Evolutionary conservation across 2,797 vertebrate genomes (phyloP), one percentile per base, ranked within the genome.

Genomic region (Amniataba percoides): DNA sequence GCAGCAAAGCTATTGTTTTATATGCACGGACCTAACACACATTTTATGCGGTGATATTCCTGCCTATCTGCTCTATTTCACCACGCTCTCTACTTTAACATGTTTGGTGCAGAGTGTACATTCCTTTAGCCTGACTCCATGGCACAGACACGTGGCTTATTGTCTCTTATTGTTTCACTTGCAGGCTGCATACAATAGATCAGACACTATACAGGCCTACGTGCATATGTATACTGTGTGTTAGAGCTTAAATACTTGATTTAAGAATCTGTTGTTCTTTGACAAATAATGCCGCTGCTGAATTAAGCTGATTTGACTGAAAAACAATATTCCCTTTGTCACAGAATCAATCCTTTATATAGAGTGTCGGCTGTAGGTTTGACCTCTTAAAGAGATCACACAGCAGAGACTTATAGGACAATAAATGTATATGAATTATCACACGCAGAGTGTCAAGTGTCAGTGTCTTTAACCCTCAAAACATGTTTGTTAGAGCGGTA

Each of bases 221-320:
- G 70, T 23, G 45, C 11, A 1, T 19, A 43, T n/a, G n/a, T 19
- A n/a, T 1, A 5, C 46, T 69, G 25, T 25, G 42, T 2, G 31
- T 55, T 55, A 43, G n/a, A 58, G 81, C 71, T 65, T 68, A 81
- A 63, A 83, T 52, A 71, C 57, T 59, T 27, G 1, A 34, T 58
- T 18, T 53, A 77, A 61, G 25, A 59, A 40, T 14, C 21, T 67
- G 46, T 74, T 69, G 8, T 80, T 80, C 42, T 55, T 62, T 3
- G n/a, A 21, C 61, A 36, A 59, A 68, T 63, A 48, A 48, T 15
- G 0, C 61, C 6, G 57, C 56, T 58, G 71, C 55, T 71, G 75
- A 70, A 84, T 79, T 88, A 88, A 87, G 74, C 71, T 81, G 83
- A 71, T 89, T 82, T 84, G 42, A 88, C 40, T 62, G 31, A 71